phyloP scores from a whole-genome alignment of 2,888 invertebrate genomes.

The Meganola albula region DNA sequence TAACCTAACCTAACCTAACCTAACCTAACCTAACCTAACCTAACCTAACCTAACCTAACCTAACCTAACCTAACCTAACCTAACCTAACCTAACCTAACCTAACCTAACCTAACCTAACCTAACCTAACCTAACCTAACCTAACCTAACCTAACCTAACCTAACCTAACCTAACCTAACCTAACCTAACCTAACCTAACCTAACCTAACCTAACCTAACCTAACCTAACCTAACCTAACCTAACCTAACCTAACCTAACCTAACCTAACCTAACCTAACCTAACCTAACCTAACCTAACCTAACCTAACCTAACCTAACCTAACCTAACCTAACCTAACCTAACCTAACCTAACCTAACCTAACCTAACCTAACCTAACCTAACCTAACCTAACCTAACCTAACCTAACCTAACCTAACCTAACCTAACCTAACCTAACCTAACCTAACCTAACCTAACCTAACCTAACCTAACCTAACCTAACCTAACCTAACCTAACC shows the following conservation, averaged over 20 bases:
- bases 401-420: constrained; percentile 20
- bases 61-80: constrained; percentile 22
- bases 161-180: constrained; percentile 21
- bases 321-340: constrained; percentile 20
- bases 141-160: constrained; percentile 22
- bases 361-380: constrained; percentile 19
- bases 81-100: constrained; percentile 21
- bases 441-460: constrained; percentile 6
- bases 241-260: constrained; percentile 20
- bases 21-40: constrained; percentile 21
- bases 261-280: constrained; percentile 20
- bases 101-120: constrained; percentile 20
- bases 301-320: constrained; percentile 20
- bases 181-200: constrained; percentile 21
- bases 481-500: constrained; percentile 8
- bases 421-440: constrained; percentile 13
- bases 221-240: constrained; percentile 20
- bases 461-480: constrained; percentile 5
- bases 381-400: constrained; percentile 20
- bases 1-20: constrained; percentile 24
- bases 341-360: constrained; percentile 16
- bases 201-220: constrained; percentile 21
- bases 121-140: constrained; percentile 20
- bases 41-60: constrained; percentile 24
- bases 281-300: constrained; percentile 20